Percentiles rank a stretch among this genome's conserved stretches.
These are phyloP conservation scores for Thecophora atra DNA, from an alignment of 2,888 invertebrate genomes.

Conservation along the genomic window DNA sequence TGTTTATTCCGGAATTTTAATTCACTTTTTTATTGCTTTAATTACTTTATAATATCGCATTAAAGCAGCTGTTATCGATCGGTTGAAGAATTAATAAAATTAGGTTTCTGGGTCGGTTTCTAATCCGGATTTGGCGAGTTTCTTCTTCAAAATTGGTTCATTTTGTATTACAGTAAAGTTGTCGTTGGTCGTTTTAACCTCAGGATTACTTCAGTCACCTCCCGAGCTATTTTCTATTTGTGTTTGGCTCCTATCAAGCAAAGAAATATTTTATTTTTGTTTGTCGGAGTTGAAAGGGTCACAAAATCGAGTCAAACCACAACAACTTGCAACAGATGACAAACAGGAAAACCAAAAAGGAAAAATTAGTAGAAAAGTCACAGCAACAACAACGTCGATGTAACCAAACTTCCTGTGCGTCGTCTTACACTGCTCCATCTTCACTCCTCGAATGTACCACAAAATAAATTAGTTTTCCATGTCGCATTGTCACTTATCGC, in stretches of 20 bases:
- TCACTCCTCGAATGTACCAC: slow-evolving; percentile 11
- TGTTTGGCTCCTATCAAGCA: not conserved
- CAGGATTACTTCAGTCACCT: not conserved
- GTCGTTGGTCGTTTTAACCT: too few species aligned
- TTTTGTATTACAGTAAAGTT: too few species aligned
- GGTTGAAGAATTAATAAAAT: too few species aligned
- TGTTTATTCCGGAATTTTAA: too few species aligned
- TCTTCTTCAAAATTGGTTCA: too few species aligned
- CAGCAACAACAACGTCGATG: not conserved
- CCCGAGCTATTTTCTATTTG: not conserved
- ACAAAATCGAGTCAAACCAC: slow-evolving; percentile 2
- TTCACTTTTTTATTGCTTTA: too few species aligned
- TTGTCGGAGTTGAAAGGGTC: slow-evolving; percentile 19
- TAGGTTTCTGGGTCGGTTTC: too few species aligned
- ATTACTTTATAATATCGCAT: too few species aligned
- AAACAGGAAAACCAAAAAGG: not conserved
- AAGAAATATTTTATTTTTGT: slow-evolving; percentile 1
- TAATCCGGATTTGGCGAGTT: too few species aligned
- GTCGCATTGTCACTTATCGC: slow-evolving; percentile 36
- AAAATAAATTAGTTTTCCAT: slow-evolving; percentile 37
- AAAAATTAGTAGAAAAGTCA: not conserved
- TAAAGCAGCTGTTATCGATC: too few species aligned
- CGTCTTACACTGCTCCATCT: not conserved
- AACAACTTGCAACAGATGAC: not conserved
- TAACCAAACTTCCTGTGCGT: not conserved